Base-by-base conservation (phyloP, 2,888 invertebrate genomes). In the Eristalinus sepulchralis region DNA sequence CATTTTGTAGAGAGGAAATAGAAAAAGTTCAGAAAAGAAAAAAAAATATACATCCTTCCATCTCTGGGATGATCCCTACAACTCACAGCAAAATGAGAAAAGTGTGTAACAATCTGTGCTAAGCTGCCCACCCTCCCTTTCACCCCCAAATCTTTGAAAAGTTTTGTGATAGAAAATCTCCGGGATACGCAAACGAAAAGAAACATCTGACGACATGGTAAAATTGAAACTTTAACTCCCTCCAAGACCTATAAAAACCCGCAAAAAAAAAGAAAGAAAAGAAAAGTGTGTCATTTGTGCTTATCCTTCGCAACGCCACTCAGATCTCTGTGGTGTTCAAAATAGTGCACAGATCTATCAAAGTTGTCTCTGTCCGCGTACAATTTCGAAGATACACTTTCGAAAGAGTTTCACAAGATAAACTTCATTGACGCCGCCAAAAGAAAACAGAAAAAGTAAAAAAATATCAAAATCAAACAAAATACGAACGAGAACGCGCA, bases 131-230 rank as follows among this genome's bases (percentile, higher is more conserved):
- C 47, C 47, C 17, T 47, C 47, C 47, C 47, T 47, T 47, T 17
- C 9, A 34, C 27, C 31, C 31, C n/a, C 27, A n/a, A 0, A 0
- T n/a, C 60, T 22, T 22, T 34, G 33, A 11, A 63, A 53, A 55
- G 70, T 66, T 55, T 73, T 67, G 79, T 80, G 75, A 80, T 75
- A 79, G 13, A 63, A 67, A 60, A 75, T 76, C 27, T 27, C 5
- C 27, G 24, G 47, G 47, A 10, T 13, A 67, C 59, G 17, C 2
- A 59, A 59, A 33, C 11, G 31, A 62, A 53, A 57, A 31, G 13
- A 66, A 71, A 84, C 71, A 71, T 70, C 81, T 81, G 81, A 85
- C 85, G 85, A 81, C 77, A 85, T 85, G 85, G 85, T 85, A 63
- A 81, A 82, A 78, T 81, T 85, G 81, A 85, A 82, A 85, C 39